Evolutionary conservation across 53 echinoderm and acorn worm species (phyloP).

Genomic region (Zoroaster sp.): DNA sequence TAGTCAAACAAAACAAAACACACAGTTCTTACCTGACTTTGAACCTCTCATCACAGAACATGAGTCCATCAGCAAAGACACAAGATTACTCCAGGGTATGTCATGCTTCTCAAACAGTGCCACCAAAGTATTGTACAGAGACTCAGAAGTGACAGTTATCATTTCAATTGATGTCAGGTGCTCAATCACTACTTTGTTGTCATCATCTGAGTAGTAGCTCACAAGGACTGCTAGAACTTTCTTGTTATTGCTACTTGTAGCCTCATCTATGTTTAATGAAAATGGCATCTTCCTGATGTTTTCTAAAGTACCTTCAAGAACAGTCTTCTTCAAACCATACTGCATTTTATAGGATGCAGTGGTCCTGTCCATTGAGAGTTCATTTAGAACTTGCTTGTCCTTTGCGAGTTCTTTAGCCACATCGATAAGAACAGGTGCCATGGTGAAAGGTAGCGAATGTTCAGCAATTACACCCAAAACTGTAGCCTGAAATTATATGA

Average conservation of each 20-base stretch:
- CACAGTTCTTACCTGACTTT: no score
- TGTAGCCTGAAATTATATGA: no score
- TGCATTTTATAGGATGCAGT: slow-evolving; percentile 32
- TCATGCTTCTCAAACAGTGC: background rate
- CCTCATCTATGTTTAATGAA: no score
- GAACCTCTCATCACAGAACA: slow-evolving; percentile 7
- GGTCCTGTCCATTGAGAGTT: slow-evolving; percentile 31
- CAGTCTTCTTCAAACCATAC: slow-evolving; percentile 27
- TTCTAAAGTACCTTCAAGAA: background rate
- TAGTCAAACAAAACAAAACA: no score
- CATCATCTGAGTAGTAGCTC: background rate
- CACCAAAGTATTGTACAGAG: background rate
- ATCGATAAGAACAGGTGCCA: slow-evolving; percentile 2
- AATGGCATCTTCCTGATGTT: background rate
- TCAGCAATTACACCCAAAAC: slow-evolving; percentile 34
- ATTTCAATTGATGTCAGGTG: background rate
- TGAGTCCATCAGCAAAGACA: slow-evolving; percentile 6
- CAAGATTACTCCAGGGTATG: slow-evolving; percentile 15
- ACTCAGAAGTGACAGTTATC: background rate
- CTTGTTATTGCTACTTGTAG: slow-evolving; percentile 37
- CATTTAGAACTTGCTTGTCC: background rate
- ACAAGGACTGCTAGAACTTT: no score
- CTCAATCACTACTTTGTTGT: background rate
- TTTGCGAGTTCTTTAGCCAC: background rate
- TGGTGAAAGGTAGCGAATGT: slow-evolving; percentile 23